A percentile compares a stretch with the other conserved stretches of the same genome.
Evolutionary conservation across 2,888 invertebrate genomes (phyloP).

Genomic region (Acanthosepion pharaonis): DNA sequence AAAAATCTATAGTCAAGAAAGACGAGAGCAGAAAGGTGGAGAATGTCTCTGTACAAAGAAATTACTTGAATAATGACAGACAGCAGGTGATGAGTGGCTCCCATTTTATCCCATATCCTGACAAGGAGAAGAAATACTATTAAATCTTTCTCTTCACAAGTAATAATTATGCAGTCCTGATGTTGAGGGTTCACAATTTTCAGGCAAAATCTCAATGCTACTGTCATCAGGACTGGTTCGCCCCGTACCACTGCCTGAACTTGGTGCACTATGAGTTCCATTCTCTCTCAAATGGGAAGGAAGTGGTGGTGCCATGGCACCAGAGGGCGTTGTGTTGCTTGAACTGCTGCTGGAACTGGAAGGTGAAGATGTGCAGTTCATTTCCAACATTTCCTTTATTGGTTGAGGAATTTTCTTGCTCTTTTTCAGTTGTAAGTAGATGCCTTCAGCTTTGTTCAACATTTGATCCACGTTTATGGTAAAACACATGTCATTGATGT

Average conservation of each 20-base stretch:
- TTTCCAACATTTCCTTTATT: slow-evolving; percentile 70
- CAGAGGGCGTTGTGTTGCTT: slow-evolving; percentile 56
- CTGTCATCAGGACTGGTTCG: slow-evolving; percentile 67
- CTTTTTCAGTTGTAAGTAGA: slow-evolving; percentile 85
- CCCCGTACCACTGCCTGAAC: slow-evolving; percentile 57
- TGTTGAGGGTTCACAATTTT: slow-evolving; percentile 53
- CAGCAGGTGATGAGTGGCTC: not conserved
- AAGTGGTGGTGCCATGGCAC: slow-evolving; percentile 53
- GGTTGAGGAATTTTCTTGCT: slow-evolving; percentile 68
- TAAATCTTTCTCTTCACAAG: slow-evolving; percentile 45
- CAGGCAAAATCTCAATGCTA: slow-evolving; percentile 71
- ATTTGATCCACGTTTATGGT: slow-evolving; percentile 88
- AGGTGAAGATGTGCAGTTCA: slow-evolving; percentile 55
- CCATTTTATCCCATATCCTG: not conserved
- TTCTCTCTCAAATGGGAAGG: slow-evolving; percentile 55
- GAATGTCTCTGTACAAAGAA: not conserved
- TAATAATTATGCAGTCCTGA: slow-evolving; percentile 57
- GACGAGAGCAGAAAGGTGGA: not conserved
- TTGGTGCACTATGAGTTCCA: slow-evolving; percentile 50
- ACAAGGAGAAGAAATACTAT: not conserved
- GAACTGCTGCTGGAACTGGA: slow-evolving; percentile 58
- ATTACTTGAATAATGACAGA: not conserved
- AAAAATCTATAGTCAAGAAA: not conserved
- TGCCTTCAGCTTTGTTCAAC: slow-evolving; percentile 90
- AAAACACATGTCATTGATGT: slow-evolving; percentile 94